phyloP scores from a whole-genome alignment of 2,888 invertebrate genomes.

The Proisotoma minuta region DNA sequence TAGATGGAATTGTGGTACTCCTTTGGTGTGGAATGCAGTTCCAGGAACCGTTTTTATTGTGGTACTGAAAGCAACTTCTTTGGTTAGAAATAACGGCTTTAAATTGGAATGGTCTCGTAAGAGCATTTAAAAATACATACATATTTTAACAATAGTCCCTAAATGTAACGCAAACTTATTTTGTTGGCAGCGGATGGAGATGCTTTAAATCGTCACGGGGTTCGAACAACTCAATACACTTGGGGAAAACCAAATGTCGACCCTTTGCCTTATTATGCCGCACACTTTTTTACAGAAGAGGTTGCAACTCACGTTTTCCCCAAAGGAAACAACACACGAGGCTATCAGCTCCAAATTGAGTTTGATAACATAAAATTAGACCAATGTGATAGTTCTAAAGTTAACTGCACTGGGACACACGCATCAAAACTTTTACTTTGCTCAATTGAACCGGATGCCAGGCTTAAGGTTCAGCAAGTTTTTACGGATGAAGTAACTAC shows the following conservation, averaged over 20 bases:
- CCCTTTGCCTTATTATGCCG: constrained; percentile 25
- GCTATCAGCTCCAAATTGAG: constrained; percentile 21
- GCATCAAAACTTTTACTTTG: background rate
- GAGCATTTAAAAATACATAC: background rate
- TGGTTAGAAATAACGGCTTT: background rate
- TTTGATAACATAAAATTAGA: constrained; percentile 12
- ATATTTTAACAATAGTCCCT: background rate
- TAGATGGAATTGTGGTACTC: constrained; percentile 5
- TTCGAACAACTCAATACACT: constrained; percentile 20
- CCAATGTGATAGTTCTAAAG: background rate
- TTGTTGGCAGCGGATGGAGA: background rate
- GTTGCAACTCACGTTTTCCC: constrained; percentile 25
- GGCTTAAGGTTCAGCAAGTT: background rate
- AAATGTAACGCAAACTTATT: background rate
- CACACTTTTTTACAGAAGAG: constrained; percentile 15
- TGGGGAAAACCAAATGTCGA: constrained; percentile 18
- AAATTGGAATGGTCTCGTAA: background rate
- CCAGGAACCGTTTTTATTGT: constrained; percentile 8
- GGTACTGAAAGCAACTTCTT: background rate
- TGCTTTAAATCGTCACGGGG: background rate
- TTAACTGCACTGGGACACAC: background rate
- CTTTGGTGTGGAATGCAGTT: background rate
- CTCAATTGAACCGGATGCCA: constrained; percentile 16
- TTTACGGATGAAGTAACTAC: background rate
- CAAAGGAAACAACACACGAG: constrained; percentile 21